Base-by-base conservation (phyloP, 1,140 invertebrate genomes). In the Leguminivora glycinivorella region DNA sequence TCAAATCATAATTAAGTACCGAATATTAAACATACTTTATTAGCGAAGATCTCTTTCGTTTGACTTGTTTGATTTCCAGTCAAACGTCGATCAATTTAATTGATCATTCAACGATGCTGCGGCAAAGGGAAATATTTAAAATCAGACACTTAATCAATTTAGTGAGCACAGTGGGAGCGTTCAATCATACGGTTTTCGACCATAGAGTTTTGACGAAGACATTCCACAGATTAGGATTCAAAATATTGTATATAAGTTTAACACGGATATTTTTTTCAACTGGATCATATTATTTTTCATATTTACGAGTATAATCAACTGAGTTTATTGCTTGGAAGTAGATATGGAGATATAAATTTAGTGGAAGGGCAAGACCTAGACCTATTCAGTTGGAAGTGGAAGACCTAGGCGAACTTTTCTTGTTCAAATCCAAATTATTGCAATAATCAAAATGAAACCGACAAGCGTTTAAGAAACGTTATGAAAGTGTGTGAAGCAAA, bases 71-170 rank as follows among this genome's bases (percentile, higher is more conserved):
- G 72, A 75, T 75, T 75, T 69, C 69, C 43, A 71, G 69, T 76
- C 74, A 81, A 76, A 83, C 77, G 82, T 88, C 85, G 80, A 88
- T 88, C 84, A 85, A 78, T 58, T 84, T 87, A 88, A 90, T 86
- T 87, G 85, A 88, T 86, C 84, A 84, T 85, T 84, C 83, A 87
- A 80, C 80, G 77, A 84, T 79, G 75, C 77, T 68, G 52, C 69
- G 76, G 70, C 80, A 81, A 85, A 82, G 76, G 74, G 77, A 82
- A 82, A 82, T 85, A 82, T 85, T 84, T 81, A 82, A 88, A 82
- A 82, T 73, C 80, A 80, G 79, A 82, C 82, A 83, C 80, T 83
- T 87, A 85, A 90, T 90, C 85, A 88, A 87, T 90, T 83, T 84
- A 79, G 78, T 74, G 81, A 81, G 79, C 84, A 87, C 83, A 75